phyloP scores from a whole-genome alignment of 2,113 vertebrate species.

The Atlantisia rogersi region DNA sequence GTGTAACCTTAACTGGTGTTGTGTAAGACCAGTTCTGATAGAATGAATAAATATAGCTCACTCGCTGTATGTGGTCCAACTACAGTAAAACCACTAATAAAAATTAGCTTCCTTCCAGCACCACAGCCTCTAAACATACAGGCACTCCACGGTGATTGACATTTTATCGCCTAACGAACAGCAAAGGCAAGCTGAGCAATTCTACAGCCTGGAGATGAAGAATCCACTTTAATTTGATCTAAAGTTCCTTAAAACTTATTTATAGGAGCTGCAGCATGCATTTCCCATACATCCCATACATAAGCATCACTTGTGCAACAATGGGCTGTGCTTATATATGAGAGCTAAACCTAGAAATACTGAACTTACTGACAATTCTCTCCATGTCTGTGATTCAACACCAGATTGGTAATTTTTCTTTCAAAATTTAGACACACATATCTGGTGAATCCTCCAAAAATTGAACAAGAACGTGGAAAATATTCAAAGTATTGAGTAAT shows the following conservation, averaged over 20 bases:
- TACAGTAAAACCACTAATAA: background rate
- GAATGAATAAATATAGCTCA: background rate
- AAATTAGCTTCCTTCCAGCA: background rate
- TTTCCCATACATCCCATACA: background rate
- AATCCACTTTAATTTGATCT: background rate
- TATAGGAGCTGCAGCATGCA: background rate
- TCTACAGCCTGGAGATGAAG: background rate
- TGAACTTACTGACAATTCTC: background rate
- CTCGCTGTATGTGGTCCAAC: too few species aligned
- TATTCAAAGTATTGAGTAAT: background rate
- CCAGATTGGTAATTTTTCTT: background rate
- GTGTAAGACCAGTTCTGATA: background rate
- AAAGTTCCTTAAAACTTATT: background rate
- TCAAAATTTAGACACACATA: background rate
- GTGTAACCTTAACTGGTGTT: background rate
- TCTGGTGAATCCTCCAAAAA: background rate
- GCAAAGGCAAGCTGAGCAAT: background rate
- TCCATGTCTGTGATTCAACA: background rate
- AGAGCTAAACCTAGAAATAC: background rate
- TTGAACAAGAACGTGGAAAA: background rate
- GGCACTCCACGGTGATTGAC: background rate
- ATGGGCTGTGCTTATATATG: background rate
- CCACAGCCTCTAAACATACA: background rate
- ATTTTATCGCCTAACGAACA: background rate
- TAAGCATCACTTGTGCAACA: background rate